Evolutionary conservation across 2,888 invertebrate genomes (phyloP).

Genomic region (Lathronympha strigana): DNA sequence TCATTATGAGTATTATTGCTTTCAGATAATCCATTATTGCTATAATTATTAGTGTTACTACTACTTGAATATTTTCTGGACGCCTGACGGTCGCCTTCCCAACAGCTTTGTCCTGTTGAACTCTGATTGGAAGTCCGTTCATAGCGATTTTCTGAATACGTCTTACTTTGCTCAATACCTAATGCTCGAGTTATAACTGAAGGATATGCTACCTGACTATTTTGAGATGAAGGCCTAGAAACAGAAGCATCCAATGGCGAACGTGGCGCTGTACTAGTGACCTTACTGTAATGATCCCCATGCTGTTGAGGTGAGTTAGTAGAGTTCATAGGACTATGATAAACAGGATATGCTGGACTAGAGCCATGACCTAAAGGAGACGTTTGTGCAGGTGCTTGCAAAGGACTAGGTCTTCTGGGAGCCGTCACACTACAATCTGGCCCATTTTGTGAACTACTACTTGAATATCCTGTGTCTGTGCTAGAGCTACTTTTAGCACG

Average conservation of each 20-base stretch:
- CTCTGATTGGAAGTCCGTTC: constrained; percentile 80
- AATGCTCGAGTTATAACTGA: constrained; percentile 92
- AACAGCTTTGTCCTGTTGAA: constrained; percentile 78
- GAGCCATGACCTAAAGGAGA: constrained; percentile 90
- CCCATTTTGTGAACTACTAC: constrained; percentile 86
- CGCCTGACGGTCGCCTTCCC: constrained; percentile 83
- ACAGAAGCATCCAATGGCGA: constrained; percentile 89
- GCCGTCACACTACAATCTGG: constrained; percentile 87
- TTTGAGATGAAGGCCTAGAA: constrained; percentile 85
- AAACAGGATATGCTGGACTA: constrained; percentile 92
- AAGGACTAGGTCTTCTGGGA: constrained; percentile 88
- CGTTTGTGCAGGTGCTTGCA: constrained; percentile 88
- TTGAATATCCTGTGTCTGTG: constrained; percentile 86
- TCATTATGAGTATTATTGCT: constrained; percentile 78
- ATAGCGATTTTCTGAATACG: constrained; percentile 80
- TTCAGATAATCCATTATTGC: constrained; percentile 71
- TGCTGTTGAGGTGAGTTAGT: constrained; percentile 89
- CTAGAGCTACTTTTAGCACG: constrained; percentile 86
- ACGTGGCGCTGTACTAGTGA: constrained; percentile 84
- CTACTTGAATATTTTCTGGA: constrained; percentile 79
- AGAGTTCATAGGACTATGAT: constrained; percentile 92
- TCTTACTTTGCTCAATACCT: constrained; percentile 85
- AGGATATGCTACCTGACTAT: constrained; percentile 89
- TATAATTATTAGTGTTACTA: constrained; percentile 71
- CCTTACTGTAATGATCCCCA: constrained; percentile 79